These are phyloP conservation scores for Meriones unguiculatus DNA, from an alignment of 2,113 vertebrate species.

Conservation along the genomic window DNA sequence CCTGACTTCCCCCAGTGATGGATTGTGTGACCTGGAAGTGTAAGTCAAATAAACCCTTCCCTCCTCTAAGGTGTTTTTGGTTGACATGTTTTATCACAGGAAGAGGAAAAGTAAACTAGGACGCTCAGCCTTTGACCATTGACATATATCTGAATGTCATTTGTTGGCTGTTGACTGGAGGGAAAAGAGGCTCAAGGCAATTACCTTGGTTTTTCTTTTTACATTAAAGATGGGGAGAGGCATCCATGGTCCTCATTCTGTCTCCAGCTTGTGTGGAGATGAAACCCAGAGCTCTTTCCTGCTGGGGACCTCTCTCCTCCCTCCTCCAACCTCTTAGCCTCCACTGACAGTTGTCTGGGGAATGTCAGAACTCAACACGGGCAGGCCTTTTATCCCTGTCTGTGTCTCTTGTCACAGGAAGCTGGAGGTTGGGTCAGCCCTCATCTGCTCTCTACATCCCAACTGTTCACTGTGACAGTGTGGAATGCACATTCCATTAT, in stretches of 20 bases:
- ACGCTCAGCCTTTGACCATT: background rate
- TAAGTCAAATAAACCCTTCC: background rate
- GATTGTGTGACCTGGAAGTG: background rate
- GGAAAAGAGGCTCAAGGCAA: background rate
- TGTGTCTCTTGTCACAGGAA: background rate
- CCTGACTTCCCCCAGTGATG: background rate
- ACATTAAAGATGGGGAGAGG: background rate
- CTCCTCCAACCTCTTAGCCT: background rate
- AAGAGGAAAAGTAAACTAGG: background rate
- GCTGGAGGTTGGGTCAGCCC: background rate
- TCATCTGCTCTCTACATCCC: rapidly evolving
- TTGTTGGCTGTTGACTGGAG: background rate
- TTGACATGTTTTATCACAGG: background rate
- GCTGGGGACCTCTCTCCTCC: background rate
- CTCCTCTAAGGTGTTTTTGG: background rate
- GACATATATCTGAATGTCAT: background rate
- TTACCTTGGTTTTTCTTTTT: background rate
- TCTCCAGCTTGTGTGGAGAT: background rate
- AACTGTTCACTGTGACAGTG: rapidly evolving
- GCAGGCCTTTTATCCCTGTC: background rate
- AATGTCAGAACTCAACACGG: background rate
- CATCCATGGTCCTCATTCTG: too few relatives aligned
- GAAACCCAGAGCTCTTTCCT: background rate
- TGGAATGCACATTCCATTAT: background rate
- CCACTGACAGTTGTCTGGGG: background rate